Evolutionary conservation across 37 sponge, comb jelly and placozoan genomes (phyloP).

Genomic region (Ephydatia muelleri): DNA sequence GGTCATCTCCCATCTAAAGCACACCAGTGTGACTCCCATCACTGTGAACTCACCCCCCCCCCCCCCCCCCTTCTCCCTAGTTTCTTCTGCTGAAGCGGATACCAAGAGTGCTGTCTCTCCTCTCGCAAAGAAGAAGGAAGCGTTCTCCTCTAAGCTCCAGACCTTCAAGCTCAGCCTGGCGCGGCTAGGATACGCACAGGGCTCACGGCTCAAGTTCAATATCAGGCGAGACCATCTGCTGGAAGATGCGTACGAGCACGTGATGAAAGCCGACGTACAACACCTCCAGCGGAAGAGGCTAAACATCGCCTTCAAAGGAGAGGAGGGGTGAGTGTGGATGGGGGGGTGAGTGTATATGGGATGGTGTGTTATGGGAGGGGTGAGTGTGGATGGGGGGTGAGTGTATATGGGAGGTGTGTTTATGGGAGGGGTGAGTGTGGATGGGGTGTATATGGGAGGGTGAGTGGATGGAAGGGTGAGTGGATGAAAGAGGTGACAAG

Average conservation of each 20-base stretch:
- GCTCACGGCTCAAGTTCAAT: slow-evolving; percentile 70
- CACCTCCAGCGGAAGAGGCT: slow-evolving; percentile 80
- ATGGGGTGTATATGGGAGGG: slow-evolving; percentile 60
- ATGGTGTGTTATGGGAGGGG: neutral
- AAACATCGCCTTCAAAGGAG: slow-evolving; percentile 77
- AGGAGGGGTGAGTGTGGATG: slow-evolving; percentile 76
- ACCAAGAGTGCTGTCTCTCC: neutral
- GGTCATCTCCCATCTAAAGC: neutral
- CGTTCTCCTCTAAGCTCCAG: slow-evolving; percentile 71
- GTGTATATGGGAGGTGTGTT: neutral
- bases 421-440: neutral
- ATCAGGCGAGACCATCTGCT: slow-evolving; percentile 81
- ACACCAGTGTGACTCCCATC: neutral
- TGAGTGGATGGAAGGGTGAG: slow-evolving; percentile 5
- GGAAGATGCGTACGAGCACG: slow-evolving; percentile 79
- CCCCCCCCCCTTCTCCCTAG: neutral
- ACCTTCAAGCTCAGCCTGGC: slow-evolving; percentile 66
- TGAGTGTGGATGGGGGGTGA: neutral
- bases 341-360: no score
- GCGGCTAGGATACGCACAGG: slow-evolving; percentile 62
- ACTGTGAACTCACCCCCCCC: neutral
- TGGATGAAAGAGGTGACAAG: no score
- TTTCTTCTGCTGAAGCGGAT: neutral
- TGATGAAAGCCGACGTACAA: slow-evolving; percentile 57
- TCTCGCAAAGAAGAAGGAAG: slow-evolving; percentile 34